These are phyloP conservation scores for Siderastrea radians DNA, from an alignment of 92 coral and sea anemone genomes.

Conservation along the genomic window DNA sequence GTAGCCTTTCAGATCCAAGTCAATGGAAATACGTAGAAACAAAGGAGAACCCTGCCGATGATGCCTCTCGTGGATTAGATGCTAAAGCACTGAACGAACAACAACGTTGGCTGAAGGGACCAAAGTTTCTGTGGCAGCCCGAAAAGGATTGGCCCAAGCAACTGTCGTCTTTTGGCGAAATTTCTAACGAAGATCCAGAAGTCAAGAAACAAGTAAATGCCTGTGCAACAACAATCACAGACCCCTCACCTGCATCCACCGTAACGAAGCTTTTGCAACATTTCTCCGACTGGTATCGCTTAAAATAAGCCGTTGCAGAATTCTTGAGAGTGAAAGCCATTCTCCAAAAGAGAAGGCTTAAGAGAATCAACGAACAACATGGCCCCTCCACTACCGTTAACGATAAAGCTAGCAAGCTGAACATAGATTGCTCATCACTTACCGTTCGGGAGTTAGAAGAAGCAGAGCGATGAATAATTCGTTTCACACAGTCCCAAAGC, in stretches of 20 bases:
- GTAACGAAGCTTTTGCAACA: conserved; percentile 15
- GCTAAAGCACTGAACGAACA: conserved; percentile 28
- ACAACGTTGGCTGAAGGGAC: conserved; percentile 33
- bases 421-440: conserved; percentile 33
- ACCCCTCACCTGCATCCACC: conserved; percentile 17
- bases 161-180: conserved; percentile 49
- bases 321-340: conserved; percentile 48
- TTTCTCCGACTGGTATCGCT: conserved; percentile 57
- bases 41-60: conserved; percentile 64
- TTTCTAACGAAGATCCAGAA: conserved; percentile 60
- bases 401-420: not conserved
- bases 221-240: conserved; percentile 16
- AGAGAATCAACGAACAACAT: conserved; percentile 22
- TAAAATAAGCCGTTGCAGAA: conserved; percentile 63
- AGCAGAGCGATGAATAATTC: conserved; percentile 57
- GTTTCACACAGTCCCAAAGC: conserved; percentile 42
- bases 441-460: conserved; percentile 50
- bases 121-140: conserved; percentile 65
- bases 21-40: conserved; percentile 71
- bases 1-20: conserved; percentile 19
- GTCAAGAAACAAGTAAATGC: conserved; percentile 20
- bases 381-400: conserved; percentile 7
- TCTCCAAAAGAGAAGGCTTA: conserved; percentile 32
- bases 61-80: conserved; percentile 68
- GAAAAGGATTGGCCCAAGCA: conserved; percentile 65